A percentile compares a stretch with the other conserved stretches of the same genome.
Evolutionary conservation across 2,888 invertebrate genomes (phyloP).

Genomic region (Alcis repandata): DNA sequence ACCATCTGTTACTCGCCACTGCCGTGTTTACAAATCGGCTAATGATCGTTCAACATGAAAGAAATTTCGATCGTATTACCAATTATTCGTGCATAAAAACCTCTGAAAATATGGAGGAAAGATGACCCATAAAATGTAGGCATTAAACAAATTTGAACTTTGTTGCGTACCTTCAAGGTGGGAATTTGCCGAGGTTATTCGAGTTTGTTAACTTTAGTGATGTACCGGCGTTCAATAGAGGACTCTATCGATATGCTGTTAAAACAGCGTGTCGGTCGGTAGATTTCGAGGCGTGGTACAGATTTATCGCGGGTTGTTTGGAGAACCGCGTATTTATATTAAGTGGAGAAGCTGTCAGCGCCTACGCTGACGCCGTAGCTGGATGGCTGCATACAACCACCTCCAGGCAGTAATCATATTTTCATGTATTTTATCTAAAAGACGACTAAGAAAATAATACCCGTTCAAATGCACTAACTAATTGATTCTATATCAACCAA

Average conservation of each 20-base stretch:
- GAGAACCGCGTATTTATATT: constrained; percentile 84
- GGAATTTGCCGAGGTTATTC: constrained; percentile 53
- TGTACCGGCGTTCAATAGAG: constrained; percentile 62
- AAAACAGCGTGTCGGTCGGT: constrained; percentile 72
- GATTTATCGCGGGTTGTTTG: constrained; percentile 81
- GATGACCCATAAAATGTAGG: constrained; percentile 57
- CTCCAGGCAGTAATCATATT: constrained; percentile 43
- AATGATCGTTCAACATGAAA: constrained; percentile 54
- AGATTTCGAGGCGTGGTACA: constrained; percentile 66
- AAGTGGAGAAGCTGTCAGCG: constrained; percentile 84
- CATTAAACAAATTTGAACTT: constrained; percentile 56
- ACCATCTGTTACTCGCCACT: constrained; percentile 44
- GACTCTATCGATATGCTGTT: constrained; percentile 73
- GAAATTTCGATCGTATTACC: constrained; percentile 55
- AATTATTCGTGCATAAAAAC: constrained; percentile 58
- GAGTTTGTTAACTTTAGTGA: constrained; percentile 54
- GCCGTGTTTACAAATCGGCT: constrained; percentile 47
- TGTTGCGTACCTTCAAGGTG: constrained; percentile 48
- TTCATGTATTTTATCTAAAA: constrained; percentile 11
- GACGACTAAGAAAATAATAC: not conserved
- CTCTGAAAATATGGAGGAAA: constrained; percentile 54
- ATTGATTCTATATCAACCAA: not conserved
- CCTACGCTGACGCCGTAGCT: constrained; percentile 78
- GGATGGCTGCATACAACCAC: constrained; percentile 80
- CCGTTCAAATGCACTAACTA: not conserved